These are phyloP conservation scores for Lethenteron camtschaticum DNA, from an alignment of 2,113 vertebrate genomes.

Conservation along the genomic window DNA sequence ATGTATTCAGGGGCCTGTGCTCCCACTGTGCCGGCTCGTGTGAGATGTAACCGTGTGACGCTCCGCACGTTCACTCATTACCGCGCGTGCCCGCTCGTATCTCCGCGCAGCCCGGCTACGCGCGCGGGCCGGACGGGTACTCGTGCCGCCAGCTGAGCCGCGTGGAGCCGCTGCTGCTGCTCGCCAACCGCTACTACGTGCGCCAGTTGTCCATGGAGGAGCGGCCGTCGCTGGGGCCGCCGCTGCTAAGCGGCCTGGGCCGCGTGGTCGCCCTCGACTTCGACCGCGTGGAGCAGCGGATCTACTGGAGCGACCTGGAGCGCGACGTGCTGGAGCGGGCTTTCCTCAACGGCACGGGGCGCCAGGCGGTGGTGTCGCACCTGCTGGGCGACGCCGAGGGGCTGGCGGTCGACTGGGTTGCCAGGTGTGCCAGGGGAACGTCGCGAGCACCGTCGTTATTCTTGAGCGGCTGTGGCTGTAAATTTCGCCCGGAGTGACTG, in stretches of 20 bases:
- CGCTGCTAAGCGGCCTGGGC: conserved; percentile 19
- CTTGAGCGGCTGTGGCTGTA: too few relatives aligned
- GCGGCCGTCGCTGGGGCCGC: conserved; percentile 16
- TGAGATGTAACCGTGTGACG: too few relatives aligned
- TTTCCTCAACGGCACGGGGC: conserved; percentile 20
- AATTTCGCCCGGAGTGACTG: too few relatives aligned
- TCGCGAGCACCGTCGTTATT: not conserved
- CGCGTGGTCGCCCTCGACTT: conserved; percentile 21
- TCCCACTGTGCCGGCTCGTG: too few relatives aligned
- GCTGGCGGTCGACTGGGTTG: conserved; percentile 26
- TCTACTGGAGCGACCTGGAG: conserved; percentile 23
- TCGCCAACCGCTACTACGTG: conserved; percentile 28
- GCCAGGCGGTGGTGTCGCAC: conserved; percentile 15
- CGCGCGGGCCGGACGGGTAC: conserved; percentile 22
- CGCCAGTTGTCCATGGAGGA: conserved; percentile 24
- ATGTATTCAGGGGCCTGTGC: too few relatives aligned
- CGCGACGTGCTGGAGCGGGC: conserved; percentile 21
- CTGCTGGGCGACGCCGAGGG: conserved; percentile 17
- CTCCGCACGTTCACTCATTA: too few relatives aligned
- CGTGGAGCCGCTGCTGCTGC: conserved; percentile 21
- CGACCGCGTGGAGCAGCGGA: conserved; percentile 20
- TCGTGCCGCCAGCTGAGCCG: conserved; percentile 29
- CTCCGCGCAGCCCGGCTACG: conserved; percentile 14
- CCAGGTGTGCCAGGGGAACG: conserved; percentile 17
- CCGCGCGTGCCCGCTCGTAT: too few relatives aligned